Percentiles rank a stretch among this genome's conserved stretches.
phyloP scores from a whole-genome alignment of 2,113 vertebrate genomes.

The Alces alces region DNA sequence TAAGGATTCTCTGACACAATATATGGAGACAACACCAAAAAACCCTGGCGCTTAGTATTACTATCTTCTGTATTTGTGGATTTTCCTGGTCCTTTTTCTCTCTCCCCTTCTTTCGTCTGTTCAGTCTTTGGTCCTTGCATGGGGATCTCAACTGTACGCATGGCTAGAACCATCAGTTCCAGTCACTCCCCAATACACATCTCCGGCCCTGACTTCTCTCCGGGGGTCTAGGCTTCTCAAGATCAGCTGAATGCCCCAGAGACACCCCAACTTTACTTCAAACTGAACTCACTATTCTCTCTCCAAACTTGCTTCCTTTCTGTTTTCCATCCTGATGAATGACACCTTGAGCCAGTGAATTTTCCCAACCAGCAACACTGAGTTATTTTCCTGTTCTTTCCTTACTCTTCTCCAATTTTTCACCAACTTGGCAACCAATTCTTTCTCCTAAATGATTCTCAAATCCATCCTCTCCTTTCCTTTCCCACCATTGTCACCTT shows the following conservation, averaged over 20 bases:
- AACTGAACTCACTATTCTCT: not conserved
- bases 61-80: not conserved
- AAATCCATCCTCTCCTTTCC: not conserved
- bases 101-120: not conserved
- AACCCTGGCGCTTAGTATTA: not conserved
- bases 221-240: not conserved
- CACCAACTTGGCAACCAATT: not conserved
- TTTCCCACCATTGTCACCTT: not conserved
- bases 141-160: not conserved
- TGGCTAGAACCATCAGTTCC: not conserved
- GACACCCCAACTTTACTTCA: not conserved
- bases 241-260: not conserved
- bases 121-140: not conserved
- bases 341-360: not conserved
- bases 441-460: not conserved
- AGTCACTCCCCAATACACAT: not conserved
- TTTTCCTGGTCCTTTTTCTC: not conserved
- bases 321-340: not conserved
- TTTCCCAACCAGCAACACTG: not conserved
- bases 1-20: not conserved
- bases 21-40: not conserved
- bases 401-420: not conserved
- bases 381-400: not conserved
- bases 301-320: not conserved
- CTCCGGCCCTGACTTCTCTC: not conserved